Percentiles rank a stretch among this genome's conserved stretches.
Conservation (phyloP, 1,140 invertebrate species). For the Pseudachorutes palmiensis region DNA sequence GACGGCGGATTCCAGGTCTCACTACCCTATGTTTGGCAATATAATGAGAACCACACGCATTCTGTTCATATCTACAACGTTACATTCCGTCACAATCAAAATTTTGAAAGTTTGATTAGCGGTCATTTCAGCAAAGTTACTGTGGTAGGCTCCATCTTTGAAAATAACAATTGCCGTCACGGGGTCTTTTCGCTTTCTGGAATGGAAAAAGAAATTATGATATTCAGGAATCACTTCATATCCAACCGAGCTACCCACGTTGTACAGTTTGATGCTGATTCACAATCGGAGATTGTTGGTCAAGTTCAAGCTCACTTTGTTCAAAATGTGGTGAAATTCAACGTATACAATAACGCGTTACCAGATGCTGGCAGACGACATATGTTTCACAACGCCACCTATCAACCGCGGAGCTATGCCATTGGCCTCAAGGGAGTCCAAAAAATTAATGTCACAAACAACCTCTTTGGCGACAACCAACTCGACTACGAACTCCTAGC, state of each 20-base stretch:
- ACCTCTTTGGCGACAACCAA: slow-evolving; percentile 80
- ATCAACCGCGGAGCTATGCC: slow-evolving; percentile 63
- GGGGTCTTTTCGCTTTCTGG: slow-evolving; percentile 79
- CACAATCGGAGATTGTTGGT: slow-evolving; percentile 86
- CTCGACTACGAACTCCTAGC: slow-evolving; percentile 87
- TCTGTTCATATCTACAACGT: slow-evolving; percentile 77
- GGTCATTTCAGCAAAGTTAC: slow-evolving; percentile 78
- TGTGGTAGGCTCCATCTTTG: slow-evolving; percentile 75
- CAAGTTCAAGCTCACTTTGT: slow-evolving; percentile 68
- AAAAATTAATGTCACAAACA: slow-evolving; percentile 80
- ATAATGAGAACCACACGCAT: slow-evolving; percentile 89
- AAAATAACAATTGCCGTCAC: slow-evolving; percentile 69
- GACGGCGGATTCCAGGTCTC: slow-evolving; percentile 73
- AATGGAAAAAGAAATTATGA: slow-evolving; percentile 91
- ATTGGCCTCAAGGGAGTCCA: slow-evolving; percentile 90
- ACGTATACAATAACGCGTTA: slow-evolving; percentile 46
- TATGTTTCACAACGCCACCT: slow-evolving; percentile 40
- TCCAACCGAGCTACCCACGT: slow-evolving; percentile 76
- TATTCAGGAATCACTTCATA: slow-evolving; percentile 63
- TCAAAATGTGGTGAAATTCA: slow-evolving; percentile 69
- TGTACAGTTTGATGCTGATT: slow-evolving; percentile 79
- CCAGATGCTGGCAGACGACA: slow-evolving; percentile 16
- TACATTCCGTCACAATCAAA: slow-evolving; percentile 72
- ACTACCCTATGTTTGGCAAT: slow-evolving; percentile 88
- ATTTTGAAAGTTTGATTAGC: slow-evolving; percentile 73